Evolutionary conservation across 2,797 vertebrate genomes (phyloP), one percentile per base, ranked within the genome.

Genomic region (Potorous gilbertii): DNA sequence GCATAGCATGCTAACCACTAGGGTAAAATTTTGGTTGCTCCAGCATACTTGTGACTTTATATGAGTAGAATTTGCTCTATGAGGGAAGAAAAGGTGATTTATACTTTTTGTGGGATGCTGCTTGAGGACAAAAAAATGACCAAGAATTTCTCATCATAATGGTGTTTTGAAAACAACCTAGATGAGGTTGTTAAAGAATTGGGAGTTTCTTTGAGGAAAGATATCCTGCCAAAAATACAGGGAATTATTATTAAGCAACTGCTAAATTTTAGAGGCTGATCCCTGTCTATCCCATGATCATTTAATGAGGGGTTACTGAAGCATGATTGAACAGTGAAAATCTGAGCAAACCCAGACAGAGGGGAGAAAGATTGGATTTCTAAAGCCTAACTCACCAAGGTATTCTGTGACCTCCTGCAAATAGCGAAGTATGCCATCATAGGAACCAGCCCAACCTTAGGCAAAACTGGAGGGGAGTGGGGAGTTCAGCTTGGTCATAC

Each of bases 51-150:
- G 12, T 87, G 40, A 87, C 21, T 27, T 40, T 11, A 27, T 87
- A 87, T 50, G 8, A 81, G 40, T 81, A 81, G 8, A 81, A 46
- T 46, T 81, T 81, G 21, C 40, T 87, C 40, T 87, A 50, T 87
- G 74, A 46, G 74, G 40, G 24, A 87, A 87, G 28, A 81, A 81
- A 81, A 81, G 16, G 66, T 81, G 66, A 9, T 81, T 46, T 81
- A 81, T 87, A 50, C 40, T 87, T 87, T 81, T 46, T 87, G 74
- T 56, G 94, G 21, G 92, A 74, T 62, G 90, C 91, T 90, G 90
- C 94, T 93, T 56, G 52, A 95, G 93, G 62, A 57, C 89, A 81
- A 94, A 92, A 9, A 55, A 74, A 91, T 93, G 66, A 54, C 57
- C 28, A 34, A n/a, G 14, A 92, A 56, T 92, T 95, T 95, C 93